A percentile compares a stretch with the other conserved stretches of the same genome.
These are phyloP conservation scores for Arctopsyche grandis DNA, from an alignment of 1,140 invertebrate genomes.

Conservation along the genomic window DNA sequence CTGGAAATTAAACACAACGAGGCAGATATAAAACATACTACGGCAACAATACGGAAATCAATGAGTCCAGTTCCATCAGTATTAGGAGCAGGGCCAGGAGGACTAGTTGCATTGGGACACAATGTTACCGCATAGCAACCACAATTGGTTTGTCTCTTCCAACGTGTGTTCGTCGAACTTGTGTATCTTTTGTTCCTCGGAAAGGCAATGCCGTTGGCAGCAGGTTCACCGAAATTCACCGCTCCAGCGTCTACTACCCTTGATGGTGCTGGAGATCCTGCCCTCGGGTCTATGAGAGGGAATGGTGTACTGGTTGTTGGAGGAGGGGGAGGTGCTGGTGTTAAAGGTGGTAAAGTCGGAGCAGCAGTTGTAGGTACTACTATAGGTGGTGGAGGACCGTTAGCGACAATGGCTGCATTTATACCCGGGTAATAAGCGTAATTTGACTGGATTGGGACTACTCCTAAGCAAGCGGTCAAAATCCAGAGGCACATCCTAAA, in stretches of 20 bases:
- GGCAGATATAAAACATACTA: slow-evolving; percentile 58
- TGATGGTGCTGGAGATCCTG: slow-evolving; percentile 55
- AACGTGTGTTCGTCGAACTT: not conserved
- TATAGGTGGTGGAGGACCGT: slow-evolving; percentile 50
- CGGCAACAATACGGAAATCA: slow-evolving; percentile 72
- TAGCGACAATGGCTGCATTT: slow-evolving; percentile 54
- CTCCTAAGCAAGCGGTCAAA: slow-evolving; percentile 62
- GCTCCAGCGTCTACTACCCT: slow-evolving; percentile 58
- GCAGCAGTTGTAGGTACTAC: slow-evolving; percentile 46
- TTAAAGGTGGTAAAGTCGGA: not conserved
- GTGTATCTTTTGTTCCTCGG: slow-evolving; percentile 57
- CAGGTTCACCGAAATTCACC: slow-evolving; percentile 34
- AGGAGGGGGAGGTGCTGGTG: not conserved
- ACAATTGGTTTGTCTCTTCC: slow-evolving; percentile 51
- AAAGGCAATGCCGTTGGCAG: slow-evolving; percentile 51
- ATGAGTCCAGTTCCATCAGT: slow-evolving; percentile 65
- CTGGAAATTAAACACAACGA: too few relatives aligned
- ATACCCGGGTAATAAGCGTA: slow-evolving; percentile 33
- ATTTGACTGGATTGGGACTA: slow-evolving; percentile 54
- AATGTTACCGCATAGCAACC: slow-evolving; percentile 60
- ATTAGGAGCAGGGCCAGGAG: slow-evolving; percentile 37
- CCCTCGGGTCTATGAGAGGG: slow-evolving; percentile 58
- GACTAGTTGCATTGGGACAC: slow-evolving; percentile 53
- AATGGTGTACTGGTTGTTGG: slow-evolving; percentile 41
- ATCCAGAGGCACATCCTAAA: slow-evolving; percentile 63